These are phyloP conservation scores for Trichosurus vulpecula DNA, from an alignment of 2,797 vertebrate genomes.

Conservation along the genomic window DNA sequence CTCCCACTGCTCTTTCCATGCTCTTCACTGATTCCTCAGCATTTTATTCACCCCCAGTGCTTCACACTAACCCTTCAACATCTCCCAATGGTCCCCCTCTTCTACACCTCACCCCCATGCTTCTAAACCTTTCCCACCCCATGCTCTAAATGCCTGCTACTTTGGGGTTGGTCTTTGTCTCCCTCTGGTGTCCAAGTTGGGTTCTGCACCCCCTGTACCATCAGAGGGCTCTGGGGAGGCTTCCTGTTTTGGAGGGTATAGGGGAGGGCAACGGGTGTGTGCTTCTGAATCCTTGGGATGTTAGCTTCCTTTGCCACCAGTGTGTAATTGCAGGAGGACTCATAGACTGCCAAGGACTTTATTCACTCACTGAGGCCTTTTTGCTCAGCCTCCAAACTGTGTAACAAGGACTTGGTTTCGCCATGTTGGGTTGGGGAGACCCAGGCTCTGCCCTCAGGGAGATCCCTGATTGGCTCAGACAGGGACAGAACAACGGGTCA, in stretches of 20 bases:
- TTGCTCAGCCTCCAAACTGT: background rate
- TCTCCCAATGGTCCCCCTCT: background rate
- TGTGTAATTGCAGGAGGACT: background rate
- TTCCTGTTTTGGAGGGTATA: background rate
- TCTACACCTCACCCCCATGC: background rate
- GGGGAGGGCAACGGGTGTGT: fast-evolving
- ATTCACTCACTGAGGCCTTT: background rate
- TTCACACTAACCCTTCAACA: background rate
- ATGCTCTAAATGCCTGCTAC: background rate
- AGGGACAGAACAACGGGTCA: background rate
- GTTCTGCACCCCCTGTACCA: background rate
- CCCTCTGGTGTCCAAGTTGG: background rate
- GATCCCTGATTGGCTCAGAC: background rate
- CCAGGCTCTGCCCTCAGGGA: background rate
- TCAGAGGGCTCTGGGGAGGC: background rate
- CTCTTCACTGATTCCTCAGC: background rate
- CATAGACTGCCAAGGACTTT: background rate
- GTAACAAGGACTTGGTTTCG: background rate
- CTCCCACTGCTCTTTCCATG: background rate
- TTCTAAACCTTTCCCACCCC: background rate
- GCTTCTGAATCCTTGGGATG: background rate
- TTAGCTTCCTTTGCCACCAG: background rate
- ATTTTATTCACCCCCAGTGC: background rate
- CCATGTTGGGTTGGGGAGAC: background rate
- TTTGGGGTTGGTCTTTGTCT: background rate